Evolutionary conservation across 2,888 invertebrate species (phyloP).

Genomic region (Masnerella sp.): DNA sequence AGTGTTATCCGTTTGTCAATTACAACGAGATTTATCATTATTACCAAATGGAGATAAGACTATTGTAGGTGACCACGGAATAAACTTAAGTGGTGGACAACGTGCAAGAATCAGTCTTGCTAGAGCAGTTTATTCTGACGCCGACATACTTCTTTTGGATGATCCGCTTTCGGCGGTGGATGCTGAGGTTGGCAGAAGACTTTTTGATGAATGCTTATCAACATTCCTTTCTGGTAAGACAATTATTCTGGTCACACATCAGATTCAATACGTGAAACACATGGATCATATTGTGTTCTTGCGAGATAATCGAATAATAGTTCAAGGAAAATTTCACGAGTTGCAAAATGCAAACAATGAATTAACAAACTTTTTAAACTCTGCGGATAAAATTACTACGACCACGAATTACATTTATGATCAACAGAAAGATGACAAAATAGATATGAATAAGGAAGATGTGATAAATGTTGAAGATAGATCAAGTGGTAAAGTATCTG

Average conservation of each 20-base stretch:
- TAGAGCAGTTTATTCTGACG: conserved; percentile 85
- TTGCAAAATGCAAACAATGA: conserved; percentile 80
- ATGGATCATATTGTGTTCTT: conserved; percentile 80
- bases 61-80: conserved; percentile 88
- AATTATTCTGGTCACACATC: conserved; percentile 77
- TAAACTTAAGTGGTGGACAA: conserved; percentile 90
- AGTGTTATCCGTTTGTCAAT: conserved; percentile 83
- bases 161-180: conserved; percentile 88
- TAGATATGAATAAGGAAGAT: neutral
- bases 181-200: conserved; percentile 83
- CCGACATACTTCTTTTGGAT: conserved; percentile 86
- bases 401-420: neutral
- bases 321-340: conserved; percentile 81
- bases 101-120: conserved; percentile 87
- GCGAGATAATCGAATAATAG: conserved; percentile 80
- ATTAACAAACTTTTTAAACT: conserved; percentile 80
- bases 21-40: conserved; percentile 86
- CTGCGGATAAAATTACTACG: neutral
- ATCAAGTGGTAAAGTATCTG: conserved; percentile 62
- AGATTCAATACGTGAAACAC: conserved; percentile 86
- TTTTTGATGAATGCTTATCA: conserved; percentile 78
- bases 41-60: conserved; percentile 86
- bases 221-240: conserved; percentile 57
- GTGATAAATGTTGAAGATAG: conserved; percentile 48
- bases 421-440: neutral